Conservation (phyloP, 1,140 invertebrate species). For the Goniozus legneri region DNA sequence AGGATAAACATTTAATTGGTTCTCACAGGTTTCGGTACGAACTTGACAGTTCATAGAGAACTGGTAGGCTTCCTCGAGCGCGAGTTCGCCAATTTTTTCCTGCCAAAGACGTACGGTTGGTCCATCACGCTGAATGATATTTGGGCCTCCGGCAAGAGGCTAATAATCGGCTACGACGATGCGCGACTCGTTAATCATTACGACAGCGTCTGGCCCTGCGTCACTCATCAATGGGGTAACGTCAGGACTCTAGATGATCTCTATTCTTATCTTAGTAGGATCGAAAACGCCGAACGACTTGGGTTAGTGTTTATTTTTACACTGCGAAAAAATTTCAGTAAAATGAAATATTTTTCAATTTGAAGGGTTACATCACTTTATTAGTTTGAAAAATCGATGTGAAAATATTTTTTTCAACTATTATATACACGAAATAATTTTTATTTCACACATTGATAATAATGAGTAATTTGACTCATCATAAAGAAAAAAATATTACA, state of each 20-base stretch:
- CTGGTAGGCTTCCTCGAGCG: constrained; percentile 52
- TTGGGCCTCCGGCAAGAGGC: constrained; percentile 53
- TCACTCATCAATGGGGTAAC: constrained; percentile 62
- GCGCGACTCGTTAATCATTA: constrained; percentile 29
- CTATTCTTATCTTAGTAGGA: constrained; percentile 46
- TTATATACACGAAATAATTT: no score
- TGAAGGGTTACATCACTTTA: no score
- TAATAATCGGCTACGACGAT: constrained; percentile 61
- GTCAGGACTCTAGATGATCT: constrained; percentile 53
- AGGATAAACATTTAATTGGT: constrained; percentile 4
- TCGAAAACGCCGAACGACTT: constrained; percentile 28
- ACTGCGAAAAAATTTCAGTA: neutral
- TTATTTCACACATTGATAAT: no score
- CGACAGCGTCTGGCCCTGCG: constrained; percentile 46
- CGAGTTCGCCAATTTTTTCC: constrained; percentile 52
- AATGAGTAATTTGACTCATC: no score
- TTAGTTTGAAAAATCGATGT: no score
- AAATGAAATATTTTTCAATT: neutral
- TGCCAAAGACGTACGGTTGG: constrained; percentile 52
- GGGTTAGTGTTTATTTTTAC: neutral
- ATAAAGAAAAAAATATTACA: no score
- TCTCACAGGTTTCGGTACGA: constrained; percentile 44
- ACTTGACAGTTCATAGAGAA: constrained; percentile 49
- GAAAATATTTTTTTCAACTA: no score
- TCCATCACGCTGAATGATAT: constrained; percentile 50